Evolutionary conservation across 2,888 invertebrate species (phyloP), one percentile per base, ranked within the genome.

Genomic region (Chorisops tibialis): DNA sequence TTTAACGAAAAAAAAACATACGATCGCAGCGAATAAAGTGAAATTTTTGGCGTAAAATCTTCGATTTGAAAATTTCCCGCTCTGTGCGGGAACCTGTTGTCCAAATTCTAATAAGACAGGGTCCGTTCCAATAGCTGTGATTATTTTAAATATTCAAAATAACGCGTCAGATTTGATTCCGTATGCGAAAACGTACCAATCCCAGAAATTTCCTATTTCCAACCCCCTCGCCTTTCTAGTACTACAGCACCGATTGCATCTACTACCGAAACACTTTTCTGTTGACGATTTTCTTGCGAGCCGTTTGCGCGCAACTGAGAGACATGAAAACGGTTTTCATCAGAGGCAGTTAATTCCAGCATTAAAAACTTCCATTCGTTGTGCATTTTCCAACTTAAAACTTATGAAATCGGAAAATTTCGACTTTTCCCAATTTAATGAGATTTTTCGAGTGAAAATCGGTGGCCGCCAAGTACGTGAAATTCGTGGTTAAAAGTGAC

Each of bases 261-360:
- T 63, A 59, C 19, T 63, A 54, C 63, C n/a, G 14, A 12, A 52
- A 61, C 61, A 56, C 39, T 61, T 61, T 45, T 61, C 41, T 64
- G 64, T 64, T 64, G 64, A 64, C 59, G 59, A 61, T 64, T 63
- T 61, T 47, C 48, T 35, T 54, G 56, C 52, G 50, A 63, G 54
- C 59, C 59, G 62, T 59, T 64, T 66, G 66, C 66, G 66, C 66
- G 66, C 66, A 66, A 66, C 66, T 62, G 59, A 49, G 30, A 30
- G 9, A 9, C 9, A 49, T 35, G 62, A 59, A 63, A 66, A 64
- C 63, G 61, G 63, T 61, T 61, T 59, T 64, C 14, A n/a, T n/a
- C n/a, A 56, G 38, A 59, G 62, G 61, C 52, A 58, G 62, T 49
- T 19, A 39, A 48, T 65, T 65, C 56, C 39, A 52, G 38, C 39